phyloP scores from a whole-genome alignment of 2,888 invertebrate genomes.

The Agrotis puta region DNA sequence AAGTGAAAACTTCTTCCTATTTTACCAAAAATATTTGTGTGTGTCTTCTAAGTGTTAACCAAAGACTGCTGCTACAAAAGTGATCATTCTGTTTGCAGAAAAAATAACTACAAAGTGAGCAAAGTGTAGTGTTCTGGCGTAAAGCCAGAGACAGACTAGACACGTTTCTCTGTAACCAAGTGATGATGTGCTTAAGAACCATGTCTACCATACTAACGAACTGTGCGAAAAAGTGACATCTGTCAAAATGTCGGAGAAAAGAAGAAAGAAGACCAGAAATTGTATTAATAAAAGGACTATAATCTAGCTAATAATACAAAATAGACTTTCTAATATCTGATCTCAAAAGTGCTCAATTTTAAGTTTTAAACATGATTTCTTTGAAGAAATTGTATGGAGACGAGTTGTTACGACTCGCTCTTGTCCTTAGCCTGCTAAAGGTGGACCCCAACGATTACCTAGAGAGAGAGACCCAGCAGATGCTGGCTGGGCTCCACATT shows the following conservation, averaged over 20 bases:
- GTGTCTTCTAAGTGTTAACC: not conserved
- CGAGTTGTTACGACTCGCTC: slow-evolving; percentile 95
- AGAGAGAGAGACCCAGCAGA: slow-evolving; percentile 89
- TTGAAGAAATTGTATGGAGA: slow-evolving; percentile 96
- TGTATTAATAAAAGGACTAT: slow-evolving; percentile 61
- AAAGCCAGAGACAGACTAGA: slow-evolving; percentile 48
- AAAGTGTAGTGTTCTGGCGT: slow-evolving; percentile 49
- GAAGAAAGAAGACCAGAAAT: slow-evolving; percentile 79
- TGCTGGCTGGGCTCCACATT: slow-evolving; percentile 90
- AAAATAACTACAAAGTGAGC: slow-evolving; percentile 41
- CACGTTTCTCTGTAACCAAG: slow-evolving; percentile 26
- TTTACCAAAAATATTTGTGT: slow-evolving; percentile 6
- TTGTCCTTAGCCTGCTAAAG: slow-evolving; percentile 95
- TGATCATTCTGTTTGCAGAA: slow-evolving; percentile 49
- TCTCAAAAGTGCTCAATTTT: slow-evolving; percentile 68
- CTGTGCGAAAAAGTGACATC: slow-evolving; percentile 75
- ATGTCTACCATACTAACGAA: slow-evolving; percentile 38
- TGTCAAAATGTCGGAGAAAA: slow-evolving; percentile 86
- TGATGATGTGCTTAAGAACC: slow-evolving; percentile 51
- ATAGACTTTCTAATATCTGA: slow-evolving; percentile 47
- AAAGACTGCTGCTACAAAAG: slow-evolving; percentile 59
- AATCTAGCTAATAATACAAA: slow-evolving; percentile 42
- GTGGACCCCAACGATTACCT: slow-evolving; percentile 94
- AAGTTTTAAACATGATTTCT: slow-evolving; percentile 92
- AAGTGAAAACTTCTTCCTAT: not conserved